These are phyloP conservation scores for Cyphomyrus discorhynchus DNA, from an alignment of 2,113 vertebrate genomes.

Conservation along the genomic window DNA sequence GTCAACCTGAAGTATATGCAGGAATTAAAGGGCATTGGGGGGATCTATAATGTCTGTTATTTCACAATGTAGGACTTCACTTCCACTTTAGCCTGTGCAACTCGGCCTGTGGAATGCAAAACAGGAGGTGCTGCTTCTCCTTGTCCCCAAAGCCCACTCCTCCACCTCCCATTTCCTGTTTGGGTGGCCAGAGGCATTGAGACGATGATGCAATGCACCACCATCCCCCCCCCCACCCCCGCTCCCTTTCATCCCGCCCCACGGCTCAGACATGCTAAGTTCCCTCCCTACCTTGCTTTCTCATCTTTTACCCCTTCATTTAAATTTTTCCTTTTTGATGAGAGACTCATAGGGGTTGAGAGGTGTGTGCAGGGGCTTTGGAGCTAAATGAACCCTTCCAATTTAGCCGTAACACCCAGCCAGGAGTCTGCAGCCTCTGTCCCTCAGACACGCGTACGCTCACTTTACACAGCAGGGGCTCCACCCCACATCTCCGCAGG, in stretches of 20 bases:
- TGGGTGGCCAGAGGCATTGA: slow-evolving; percentile 16
- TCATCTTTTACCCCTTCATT: background rate
- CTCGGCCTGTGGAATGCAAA: slow-evolving; percentile 5
- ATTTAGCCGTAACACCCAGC: background rate
- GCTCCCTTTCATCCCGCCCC: background rate
- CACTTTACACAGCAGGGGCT: background rate
- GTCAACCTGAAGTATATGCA: background rate
- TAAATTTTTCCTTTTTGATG: background rate
- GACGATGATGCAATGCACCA: slow-evolving; percentile 22
- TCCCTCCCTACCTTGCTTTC: background rate
- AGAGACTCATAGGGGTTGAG: background rate
- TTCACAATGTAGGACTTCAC: background rate
- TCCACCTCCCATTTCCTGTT: slow-evolving; percentile 19
- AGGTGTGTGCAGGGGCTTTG: background rate
- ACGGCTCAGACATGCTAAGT: background rate
- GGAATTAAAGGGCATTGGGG: background rate
- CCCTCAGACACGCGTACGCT: background rate
- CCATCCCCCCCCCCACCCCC: background rate
- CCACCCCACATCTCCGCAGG: background rate
- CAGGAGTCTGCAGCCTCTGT: background rate
- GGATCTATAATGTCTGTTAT: background rate
- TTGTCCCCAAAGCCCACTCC: background rate
- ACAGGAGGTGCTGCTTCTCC: background rate
- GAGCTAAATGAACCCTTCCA: background rate
- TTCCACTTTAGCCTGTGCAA: background rate